Base-by-base conservation (phyloP, 2,888 invertebrate genomes). In the Troides aeacus region DNA sequence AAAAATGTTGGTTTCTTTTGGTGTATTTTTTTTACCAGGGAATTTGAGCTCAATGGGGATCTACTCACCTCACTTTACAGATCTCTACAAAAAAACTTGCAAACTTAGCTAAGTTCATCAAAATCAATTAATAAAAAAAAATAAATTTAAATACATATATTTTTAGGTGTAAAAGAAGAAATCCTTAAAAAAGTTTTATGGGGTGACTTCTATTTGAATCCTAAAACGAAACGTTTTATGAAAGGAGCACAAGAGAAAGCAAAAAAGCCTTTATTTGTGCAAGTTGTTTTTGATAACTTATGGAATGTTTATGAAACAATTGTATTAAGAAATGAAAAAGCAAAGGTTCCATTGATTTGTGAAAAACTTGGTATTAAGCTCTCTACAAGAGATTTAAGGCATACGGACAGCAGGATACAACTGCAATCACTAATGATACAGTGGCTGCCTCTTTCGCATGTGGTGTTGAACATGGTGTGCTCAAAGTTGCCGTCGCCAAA, bases 141-240 rank as follows among this genome's bases (percentile, higher is more conserved):
- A 30, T 4, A 30, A 24, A 3, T 30, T 30, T 30, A 30, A 30
- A 30, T 30, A 30, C 2, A 5, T 30, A 30, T 46, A 15, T 15
- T 66, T 66, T 60, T 86, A 85, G 96, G 96, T 62, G 94, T 97
- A 36, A 95, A 95, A 77, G 94, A 95, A 72, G 94, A 94, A 24
- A 93, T 96, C 23, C 88, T 99, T 23, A 93, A 94, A 69, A 95
- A 95, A 85, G 97, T 97, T 0, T 89, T 99, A 0, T 99, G 99
- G 99, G 98, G 99, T 64, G 98, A 99, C 88, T 98, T 94, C 87
- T 99, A 96, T 84, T 93, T 98, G 61, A 97, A 97, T 82, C 84
- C 94, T 2, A 98, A 98, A 89, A 95, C 95, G 4, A 98, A 97
- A 88, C 93, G 95, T 68, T 96, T 98, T 63, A 93, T 96, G 93